phyloP scores from a whole-genome alignment of 1,140 invertebrate genomes.

The Zaprionus camerounensis region DNA sequence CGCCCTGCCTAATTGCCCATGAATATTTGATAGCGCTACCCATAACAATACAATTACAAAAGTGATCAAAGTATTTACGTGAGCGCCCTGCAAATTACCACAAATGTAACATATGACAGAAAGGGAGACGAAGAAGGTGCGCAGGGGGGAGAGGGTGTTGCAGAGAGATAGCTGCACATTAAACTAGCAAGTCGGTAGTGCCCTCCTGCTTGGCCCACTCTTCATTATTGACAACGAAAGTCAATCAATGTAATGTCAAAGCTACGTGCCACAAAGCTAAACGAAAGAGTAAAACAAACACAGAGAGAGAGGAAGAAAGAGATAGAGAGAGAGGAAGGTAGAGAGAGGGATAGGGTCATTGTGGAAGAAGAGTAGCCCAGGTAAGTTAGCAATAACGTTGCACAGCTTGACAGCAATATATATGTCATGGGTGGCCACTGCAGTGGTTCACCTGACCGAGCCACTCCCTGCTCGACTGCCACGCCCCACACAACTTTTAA shows the following conservation, averaged over 20 bases:
- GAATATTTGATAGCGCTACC: conserved; percentile 37
- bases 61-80: conserved; percentile 47
- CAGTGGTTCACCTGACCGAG: conserved; percentile 26
- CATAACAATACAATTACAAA: conserved; percentile 53
- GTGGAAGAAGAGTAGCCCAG: not conserved
- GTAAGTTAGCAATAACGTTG: conserved; percentile 19
- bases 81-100: conserved; percentile 22
- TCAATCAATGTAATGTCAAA: conserved; percentile 52
- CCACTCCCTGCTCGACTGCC: conserved; percentile 31
- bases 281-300: conserved; percentile 9
- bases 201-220: not conserved
- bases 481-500: conserved; percentile 41
- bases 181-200: conserved; percentile 22
- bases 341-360: not conserved
- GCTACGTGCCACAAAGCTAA: conserved; percentile 24
- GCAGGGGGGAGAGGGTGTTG: not conserved
- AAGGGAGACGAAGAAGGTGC: not conserved
- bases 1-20: conserved; percentile 31
- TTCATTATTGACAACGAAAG: conserved; percentile 30
- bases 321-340: too few relatives aligned
- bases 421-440: conserved; percentile 15
- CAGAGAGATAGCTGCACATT: conserved; percentile 7
- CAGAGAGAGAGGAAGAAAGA: not conserved
- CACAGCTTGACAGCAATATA: conserved; percentile 35
- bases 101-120: conserved; percentile 22